Evolutionary conservation across 2,797 vertebrate species (phyloP).

Genomic region (Serranus cabrilla): DNA sequence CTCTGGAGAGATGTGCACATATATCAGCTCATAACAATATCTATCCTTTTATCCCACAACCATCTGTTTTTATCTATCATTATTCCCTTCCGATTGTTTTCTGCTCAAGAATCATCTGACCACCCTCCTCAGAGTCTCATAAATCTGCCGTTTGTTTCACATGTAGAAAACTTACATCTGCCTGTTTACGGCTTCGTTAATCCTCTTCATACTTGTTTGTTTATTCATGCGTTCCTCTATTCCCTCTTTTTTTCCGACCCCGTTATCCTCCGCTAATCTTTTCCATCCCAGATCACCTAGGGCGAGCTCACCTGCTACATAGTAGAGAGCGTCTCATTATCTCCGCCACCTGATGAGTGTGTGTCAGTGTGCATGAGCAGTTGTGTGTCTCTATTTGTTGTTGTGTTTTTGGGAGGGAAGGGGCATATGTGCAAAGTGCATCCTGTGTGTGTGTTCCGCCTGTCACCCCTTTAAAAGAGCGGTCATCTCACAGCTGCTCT

Average conservation of each 20-base stretch:
- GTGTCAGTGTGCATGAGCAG: conserved; percentile 21
- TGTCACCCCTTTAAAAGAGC: conserved; percentile 23
- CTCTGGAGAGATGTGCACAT: not conserved
- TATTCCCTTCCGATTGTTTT: conserved; percentile 19
- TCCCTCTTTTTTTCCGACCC: conserved; percentile 36
- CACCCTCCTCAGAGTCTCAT: conserved; percentile 2
- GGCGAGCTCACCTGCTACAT: conserved; percentile 63
- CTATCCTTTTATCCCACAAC: conserved; percentile 3
- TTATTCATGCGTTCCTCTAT: conserved; percentile 49
- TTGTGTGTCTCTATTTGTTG: conserved; percentile 30
- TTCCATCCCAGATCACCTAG: conserved; percentile 62
- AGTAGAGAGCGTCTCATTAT: conserved; percentile 60
- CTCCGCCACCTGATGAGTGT: conserved; percentile 54
- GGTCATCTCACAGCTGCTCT: conserved; percentile 49
- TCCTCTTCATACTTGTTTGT: conserved; percentile 35
- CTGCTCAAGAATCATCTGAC: conserved; percentile 1
- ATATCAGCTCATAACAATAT: conserved; percentile 12
- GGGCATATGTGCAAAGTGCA: conserved; percentile 2
- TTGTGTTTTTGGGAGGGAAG: not conserved
- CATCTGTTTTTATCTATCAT: conserved; percentile 33
- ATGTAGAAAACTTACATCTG: conserved; percentile 50
- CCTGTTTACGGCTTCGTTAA: conserved; percentile 59
- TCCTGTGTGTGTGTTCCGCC: conserved; percentile 17
- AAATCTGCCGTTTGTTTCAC: conserved; percentile 42
- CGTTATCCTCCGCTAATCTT: conserved; percentile 60